Evolutionary conservation across 2,113 vertebrate species (phyloP).

Genomic region (Paracanthobrama guichenoti): DNA sequence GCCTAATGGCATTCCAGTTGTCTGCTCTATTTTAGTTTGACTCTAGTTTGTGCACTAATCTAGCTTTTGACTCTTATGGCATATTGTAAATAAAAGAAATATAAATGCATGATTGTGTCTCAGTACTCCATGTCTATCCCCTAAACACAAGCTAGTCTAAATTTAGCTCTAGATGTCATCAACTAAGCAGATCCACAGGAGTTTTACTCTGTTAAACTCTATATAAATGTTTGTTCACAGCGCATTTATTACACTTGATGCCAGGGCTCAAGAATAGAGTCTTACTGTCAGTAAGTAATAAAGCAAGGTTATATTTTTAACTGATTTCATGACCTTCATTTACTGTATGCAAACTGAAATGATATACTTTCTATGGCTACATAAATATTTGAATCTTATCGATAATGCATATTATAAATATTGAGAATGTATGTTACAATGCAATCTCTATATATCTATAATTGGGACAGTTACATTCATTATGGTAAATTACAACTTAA

Average conservation of each 20-base stretch:
- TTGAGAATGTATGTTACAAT: neutral
- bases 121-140: neutral
- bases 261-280: neutral
- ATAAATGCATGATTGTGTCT: neutral
- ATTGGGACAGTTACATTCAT: neutral
- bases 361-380: neutral
- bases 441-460: neutral
- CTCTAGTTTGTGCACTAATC: neutral
- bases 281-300: slow-evolving; percentile 11
- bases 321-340: neutral
- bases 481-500: neutral
- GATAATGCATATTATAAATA: neutral
- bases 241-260: neutral
- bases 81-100: neutral
- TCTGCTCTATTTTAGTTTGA: neutral
- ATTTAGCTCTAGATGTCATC: slow-evolving; percentile 15
- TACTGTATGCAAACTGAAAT: neutral
- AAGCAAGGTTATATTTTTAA: neutral
- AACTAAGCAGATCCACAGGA: neutral
- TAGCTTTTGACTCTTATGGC: too few species aligned
- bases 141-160: neutral
- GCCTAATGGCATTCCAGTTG: neutral
- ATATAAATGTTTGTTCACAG: slow-evolving; percentile 22
- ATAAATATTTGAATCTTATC: neutral
- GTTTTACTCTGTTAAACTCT: neutral